Percentiles rank a stretch among this genome's conserved stretches.
Conservation (phyloP, 2,797 vertebrate species). For the Hephaestus fuliginosus region DNA sequence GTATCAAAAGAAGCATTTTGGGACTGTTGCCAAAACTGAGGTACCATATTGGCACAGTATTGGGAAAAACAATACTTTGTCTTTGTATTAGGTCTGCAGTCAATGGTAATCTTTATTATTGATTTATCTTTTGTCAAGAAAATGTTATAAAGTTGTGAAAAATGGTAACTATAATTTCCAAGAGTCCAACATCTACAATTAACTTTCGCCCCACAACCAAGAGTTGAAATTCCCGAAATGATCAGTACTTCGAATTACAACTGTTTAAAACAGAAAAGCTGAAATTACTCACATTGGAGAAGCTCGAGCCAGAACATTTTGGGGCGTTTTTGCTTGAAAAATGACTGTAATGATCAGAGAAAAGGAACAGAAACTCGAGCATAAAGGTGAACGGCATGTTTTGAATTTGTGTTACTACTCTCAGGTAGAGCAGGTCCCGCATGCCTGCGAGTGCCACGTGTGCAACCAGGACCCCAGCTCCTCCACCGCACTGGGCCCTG, state of each 20-base stretch:
- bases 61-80: neutral
- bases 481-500: slow-evolving; percentile 85
- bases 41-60: neutral
- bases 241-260: neutral
- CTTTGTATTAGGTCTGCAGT: neutral
- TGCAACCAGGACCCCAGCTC: slow-evolving; percentile 92
- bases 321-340: neutral
- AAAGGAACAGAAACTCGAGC: neutral
- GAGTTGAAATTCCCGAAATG: neutral
- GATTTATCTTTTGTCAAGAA: neutral
- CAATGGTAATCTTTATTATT: neutral
- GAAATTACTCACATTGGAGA: neutral
- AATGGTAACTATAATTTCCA: neutral
- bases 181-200: neutral
- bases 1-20: neutral
- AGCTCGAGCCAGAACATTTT: neutral
- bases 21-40: neutral
- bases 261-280: neutral
- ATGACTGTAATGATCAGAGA: neutral
- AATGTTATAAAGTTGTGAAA: neutral
- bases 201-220: neutral
- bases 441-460: slow-evolving; percentile 96
- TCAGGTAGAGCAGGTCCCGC: slow-evolving; percentile 90
- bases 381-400: slow-evolving; percentile 1
- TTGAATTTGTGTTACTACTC: slow-evolving; percentile 46